Evolutionary conservation across 2,888 invertebrate species (phyloP).

Genomic region (Drosophila anomalata): DNA sequence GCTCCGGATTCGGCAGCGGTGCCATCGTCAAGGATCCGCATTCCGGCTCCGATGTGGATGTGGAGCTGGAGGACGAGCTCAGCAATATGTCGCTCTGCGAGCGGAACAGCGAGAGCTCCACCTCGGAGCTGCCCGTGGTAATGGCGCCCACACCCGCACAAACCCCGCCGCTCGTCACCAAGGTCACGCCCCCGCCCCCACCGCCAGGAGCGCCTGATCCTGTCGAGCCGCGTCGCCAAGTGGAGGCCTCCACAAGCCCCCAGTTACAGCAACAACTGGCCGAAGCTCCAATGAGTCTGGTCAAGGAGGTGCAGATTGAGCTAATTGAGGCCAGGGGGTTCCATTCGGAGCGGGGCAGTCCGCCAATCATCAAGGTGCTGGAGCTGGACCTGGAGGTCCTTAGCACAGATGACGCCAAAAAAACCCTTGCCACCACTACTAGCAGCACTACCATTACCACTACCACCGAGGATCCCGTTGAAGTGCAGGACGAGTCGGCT

Average conservation of each 20-base stretch:
- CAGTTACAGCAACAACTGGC: conserved; percentile 21
- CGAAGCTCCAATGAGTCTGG: conserved; percentile 37
- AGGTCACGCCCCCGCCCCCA: conserved; percentile 56
- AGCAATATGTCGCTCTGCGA: conserved; percentile 53
- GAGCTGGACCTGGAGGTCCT: conserved; percentile 27
- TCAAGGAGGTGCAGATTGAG: conserved; percentile 80
- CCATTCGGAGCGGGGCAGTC: conserved; percentile 16
- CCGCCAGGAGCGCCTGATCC: background rate
- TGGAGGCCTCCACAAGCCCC: background rate
- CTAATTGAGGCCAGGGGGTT: conserved; percentile 63
- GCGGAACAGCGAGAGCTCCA: conserved; percentile 52
- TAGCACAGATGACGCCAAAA: background rate
- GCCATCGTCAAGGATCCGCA: conserved; percentile 59
- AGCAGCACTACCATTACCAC: conserved; percentile 8
- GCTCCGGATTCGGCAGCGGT: conserved; percentile 10
- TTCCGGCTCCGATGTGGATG: conserved; percentile 52
- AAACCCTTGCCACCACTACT: background rate
- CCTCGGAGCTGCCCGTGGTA: conserved; percentile 39
- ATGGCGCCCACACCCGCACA: conserved; percentile 55
- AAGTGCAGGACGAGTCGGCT: background rate
- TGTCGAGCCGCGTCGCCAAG: background rate
- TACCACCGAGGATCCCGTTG: conserved; percentile 31
- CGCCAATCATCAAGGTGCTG: conserved; percentile 70
- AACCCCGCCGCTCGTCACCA: conserved; percentile 62
- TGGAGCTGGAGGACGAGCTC: conserved; percentile 59